phyloP scores from a whole-genome alignment of 2,888 invertebrate species.

The Dioctria rufipes region DNA sequence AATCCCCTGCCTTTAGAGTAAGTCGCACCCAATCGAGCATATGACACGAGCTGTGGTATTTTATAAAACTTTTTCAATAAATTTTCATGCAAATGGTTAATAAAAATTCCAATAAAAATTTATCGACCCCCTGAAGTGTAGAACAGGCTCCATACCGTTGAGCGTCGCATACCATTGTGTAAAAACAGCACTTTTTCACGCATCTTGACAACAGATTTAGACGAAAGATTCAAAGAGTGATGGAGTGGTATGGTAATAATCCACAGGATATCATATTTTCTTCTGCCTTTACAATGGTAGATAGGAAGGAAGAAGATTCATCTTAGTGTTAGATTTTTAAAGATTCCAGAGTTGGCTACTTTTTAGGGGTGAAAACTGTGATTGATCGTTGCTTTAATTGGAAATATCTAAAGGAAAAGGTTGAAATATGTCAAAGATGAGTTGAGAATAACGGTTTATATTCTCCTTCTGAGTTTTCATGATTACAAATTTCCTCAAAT shows the following conservation, averaged over 20 bases:
- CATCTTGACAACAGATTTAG: slow-evolving; percentile 31
- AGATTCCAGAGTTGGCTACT: no score
- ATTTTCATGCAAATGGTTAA: slow-evolving; percentile 49
- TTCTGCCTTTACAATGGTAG: no score
- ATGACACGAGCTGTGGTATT: slow-evolving; percentile 12
- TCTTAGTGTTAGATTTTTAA: no score
- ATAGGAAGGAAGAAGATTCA: no score
- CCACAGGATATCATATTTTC: no score
- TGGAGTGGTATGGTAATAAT: slow-evolving; percentile 7
- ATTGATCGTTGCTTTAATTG: no score
- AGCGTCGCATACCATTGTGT: neutral
- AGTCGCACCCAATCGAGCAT: neutral
- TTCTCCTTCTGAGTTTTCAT: no score
- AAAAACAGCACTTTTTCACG: slow-evolving; percentile 14
- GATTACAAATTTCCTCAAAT: no score
- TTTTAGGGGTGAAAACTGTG: no score
- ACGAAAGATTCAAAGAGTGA: slow-evolving; percentile 35
- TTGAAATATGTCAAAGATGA: no score
- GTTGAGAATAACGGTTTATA: no score
- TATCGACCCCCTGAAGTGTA: slow-evolving; percentile 15
- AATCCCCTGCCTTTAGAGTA: slow-evolving; percentile 3
- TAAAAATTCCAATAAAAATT: slow-evolving; percentile 53
- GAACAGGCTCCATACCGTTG: neutral
- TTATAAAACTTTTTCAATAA: slow-evolving; percentile 40
- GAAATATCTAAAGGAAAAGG: no score